Base-by-base conservation (phyloP, 2,888 invertebrate genomes). In the Marasmarcha lunaedactyla region DNA sequence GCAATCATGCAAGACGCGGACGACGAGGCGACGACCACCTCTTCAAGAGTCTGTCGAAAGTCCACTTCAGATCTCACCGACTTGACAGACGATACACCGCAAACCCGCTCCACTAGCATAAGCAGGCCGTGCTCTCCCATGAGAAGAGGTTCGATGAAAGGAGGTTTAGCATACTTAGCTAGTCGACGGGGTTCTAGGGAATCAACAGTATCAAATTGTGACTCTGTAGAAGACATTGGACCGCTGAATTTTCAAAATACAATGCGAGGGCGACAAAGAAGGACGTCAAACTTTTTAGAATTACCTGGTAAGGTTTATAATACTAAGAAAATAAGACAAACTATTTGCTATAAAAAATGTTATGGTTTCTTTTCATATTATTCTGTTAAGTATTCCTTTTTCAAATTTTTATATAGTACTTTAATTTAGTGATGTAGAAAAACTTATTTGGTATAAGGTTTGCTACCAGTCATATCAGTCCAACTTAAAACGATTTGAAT, bases 261-360 rank as follows among this genome's bases (percentile, higher is more conserved):
- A 14, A 89, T 89, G 51, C 86, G 93, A 1, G 91, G 90, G 1
- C 85, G 92, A 12, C 93, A 93, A 60, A 78, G 94, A 15, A 83
- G 94, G 50, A 94, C 93, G 2, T 94, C 94, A 1, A 94, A 94
- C 72, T 94, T 94, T 63, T 81, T 94, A 38, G 94, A 94, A 66
- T 71, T 94, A 51, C 94, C 94, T 68, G 92, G 94, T 94, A 66
- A 77, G 74, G 63, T 39, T n/a, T n/a, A n/a, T n/a, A n/a, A n/a
- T n/a, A n/a, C n/a, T n/a, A n/a, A 15, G 38, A 42, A 41, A 40
- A 44, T 43, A 36, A 2, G n/a, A 14, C 14, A 36, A n/a, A 30
- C n/a, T 12, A 30, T 11, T 30, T n/a, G n/a, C n/a, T n/a, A n/a
- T n/a, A n/a, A n/a, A n/a, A n/a, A n/a, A n/a, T n/a, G n/a, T n/a